phyloP scores from a whole-genome alignment of 2,113 vertebrate genomes.

The Catharus bicknelli region DNA sequence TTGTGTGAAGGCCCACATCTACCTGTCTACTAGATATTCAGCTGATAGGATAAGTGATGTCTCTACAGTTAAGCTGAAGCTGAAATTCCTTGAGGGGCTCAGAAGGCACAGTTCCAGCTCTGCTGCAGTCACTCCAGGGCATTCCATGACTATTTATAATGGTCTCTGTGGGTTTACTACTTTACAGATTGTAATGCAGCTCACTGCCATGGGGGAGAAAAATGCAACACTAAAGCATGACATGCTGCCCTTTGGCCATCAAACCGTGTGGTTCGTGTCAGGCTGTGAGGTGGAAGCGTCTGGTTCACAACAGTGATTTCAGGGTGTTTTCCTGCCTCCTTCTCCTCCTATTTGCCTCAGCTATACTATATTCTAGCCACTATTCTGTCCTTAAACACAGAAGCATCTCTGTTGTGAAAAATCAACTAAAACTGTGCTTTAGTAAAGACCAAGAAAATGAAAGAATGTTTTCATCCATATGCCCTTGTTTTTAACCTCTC shows the following conservation, averaged over 20 bases:
- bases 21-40: slow-evolving; percentile 59
- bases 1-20: slow-evolving; percentile 47
- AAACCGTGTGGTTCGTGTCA: slow-evolving; percentile 20
- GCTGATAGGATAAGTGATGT: slow-evolving; percentile 30
- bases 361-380: not conserved
- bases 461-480: not conserved
- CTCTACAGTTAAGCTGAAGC: not conserved
- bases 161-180: slow-evolving; percentile 5
- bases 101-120: not conserved
- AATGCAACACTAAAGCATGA: slow-evolving; percentile 46
- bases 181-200: slow-evolving; percentile 52
- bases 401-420: not conserved
- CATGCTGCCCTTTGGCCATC: slow-evolving; percentile 1
- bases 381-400: not conserved
- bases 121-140: slow-evolving; percentile 21
- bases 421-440: not conserved
- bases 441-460: not conserved
- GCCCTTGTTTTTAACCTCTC: not conserved
- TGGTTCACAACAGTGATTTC: slow-evolving; percentile 28
- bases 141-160: slow-evolving; percentile 49
- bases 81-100: slow-evolving; percentile 27
- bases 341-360: not conserved
- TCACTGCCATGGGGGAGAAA: not conserved
- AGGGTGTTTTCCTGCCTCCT: slow-evolving; percentile 11
- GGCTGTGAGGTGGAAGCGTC: slow-evolving; percentile 8